These are phyloP conservation scores for Opisthocomus hoazin DNA, from an alignment of 2,113 vertebrate species.

Conservation along the genomic window DNA sequence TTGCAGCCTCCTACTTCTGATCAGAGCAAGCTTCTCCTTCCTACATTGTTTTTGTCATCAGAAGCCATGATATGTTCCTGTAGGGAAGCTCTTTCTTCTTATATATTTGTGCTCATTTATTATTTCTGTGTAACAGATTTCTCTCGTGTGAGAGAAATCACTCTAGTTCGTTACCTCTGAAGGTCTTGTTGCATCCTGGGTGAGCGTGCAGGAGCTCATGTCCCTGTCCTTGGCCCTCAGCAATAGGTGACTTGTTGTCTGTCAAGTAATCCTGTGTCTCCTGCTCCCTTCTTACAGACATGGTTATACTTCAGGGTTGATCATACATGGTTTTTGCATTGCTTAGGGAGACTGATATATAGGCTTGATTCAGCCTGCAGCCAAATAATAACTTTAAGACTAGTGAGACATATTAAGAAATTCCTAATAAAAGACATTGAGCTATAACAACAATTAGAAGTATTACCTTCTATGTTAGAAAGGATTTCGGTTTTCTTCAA, in stretches of 20 bases:
- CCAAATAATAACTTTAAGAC: neutral
- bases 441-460: neutral
- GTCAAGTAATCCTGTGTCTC: neutral
- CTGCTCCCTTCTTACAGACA: neutral
- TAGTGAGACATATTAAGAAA: neutral
- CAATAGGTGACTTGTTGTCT: neutral
- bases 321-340: neutral
- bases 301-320: neutral
- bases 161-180: neutral
- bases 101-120: neutral
- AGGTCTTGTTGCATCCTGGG: neutral
- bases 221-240: neutral
- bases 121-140: neutral
- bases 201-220: rapidly evolving
- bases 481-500: neutral
- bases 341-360: neutral
- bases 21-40: neutral
- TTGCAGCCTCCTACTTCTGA: neutral
- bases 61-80: neutral
- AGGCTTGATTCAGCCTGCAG: neutral
- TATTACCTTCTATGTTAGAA: neutral
- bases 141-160: neutral
- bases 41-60: neutral
- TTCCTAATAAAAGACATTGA: neutral
- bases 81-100: neutral